These are phyloP conservation scores for Otus sunia DNA, from an alignment of 2,113 vertebrate species.

Conservation along the genomic window DNA sequence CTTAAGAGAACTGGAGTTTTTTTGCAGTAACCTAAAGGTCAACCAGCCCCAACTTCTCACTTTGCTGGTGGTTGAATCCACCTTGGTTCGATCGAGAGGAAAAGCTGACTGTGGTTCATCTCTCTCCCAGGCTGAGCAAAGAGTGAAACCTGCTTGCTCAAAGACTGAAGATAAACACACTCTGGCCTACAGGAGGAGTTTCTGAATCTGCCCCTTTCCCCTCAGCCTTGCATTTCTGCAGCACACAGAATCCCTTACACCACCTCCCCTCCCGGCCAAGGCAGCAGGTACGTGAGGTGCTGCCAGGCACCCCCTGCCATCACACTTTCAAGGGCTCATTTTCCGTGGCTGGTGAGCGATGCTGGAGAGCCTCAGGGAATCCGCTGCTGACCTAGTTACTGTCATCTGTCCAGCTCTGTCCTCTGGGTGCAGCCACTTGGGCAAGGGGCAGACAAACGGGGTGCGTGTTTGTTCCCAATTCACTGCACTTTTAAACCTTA, in stretches of 20 bases:
- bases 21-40: neutral
- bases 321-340: neutral
- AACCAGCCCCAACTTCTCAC: neutral
- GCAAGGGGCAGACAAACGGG: neutral
- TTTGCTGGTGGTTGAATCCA: neutral
- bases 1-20: neutral
- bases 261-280: neutral
- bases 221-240: neutral
- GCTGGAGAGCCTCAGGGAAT: neutral
- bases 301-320: neutral
- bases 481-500: neutral
- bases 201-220: neutral
- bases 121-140: neutral
- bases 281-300: neutral
- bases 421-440: neutral
- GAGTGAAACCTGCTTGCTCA: neutral
- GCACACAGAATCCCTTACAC: neutral
- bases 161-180: neutral
- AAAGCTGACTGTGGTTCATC: neutral
- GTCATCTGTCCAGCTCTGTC: neutral
- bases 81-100: neutral
- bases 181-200: neutral
- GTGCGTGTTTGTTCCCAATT: rapidly evolving
- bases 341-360: neutral
- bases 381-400: neutral